phyloP scores from a whole-genome alignment of 2,797 vertebrate species.

The Prunella strophiata region DNA sequence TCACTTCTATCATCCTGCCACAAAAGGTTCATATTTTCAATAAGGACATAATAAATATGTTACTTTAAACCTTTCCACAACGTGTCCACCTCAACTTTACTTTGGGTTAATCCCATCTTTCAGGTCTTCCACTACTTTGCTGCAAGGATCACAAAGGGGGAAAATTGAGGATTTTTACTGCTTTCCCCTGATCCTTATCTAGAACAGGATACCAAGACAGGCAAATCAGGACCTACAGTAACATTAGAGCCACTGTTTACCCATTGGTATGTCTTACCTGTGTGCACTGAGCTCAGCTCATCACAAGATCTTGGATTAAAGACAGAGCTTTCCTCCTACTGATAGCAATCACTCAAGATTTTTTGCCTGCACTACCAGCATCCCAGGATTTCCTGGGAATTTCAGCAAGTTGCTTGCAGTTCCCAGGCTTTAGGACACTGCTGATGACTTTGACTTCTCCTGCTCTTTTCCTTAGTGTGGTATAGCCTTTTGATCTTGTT shows the following conservation, averaged over 20 bases:
- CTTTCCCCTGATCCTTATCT: neutral
- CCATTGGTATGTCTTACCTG: neutral
- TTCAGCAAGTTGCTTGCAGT: neutral
- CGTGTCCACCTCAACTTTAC: neutral
- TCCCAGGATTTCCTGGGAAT: neutral
- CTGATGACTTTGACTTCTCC: conserved; percentile 4
- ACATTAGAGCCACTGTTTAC: neutral
- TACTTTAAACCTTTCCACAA: neutral
- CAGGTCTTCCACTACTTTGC: neutral
- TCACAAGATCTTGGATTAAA: neutral
- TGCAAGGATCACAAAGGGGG: neutral
- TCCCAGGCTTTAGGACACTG: neutral
- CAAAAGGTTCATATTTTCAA: neutral
- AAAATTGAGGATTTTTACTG: neutral
- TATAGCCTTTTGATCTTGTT: neutral
- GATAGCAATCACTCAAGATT: neutral
- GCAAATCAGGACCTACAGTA: neutral
- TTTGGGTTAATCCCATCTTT: neutral
- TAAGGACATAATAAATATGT: neutral
- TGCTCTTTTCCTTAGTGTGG: neutral
- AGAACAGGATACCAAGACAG: neutral
- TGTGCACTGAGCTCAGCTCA: neutral
- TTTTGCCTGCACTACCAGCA: neutral
- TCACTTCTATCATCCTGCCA: neutral
- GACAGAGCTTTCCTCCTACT: neutral